These are phyloP conservation scores for Latrodectus hesperus DNA, from an alignment of 2,888 invertebrate genomes.

Conservation along the genomic window DNA sequence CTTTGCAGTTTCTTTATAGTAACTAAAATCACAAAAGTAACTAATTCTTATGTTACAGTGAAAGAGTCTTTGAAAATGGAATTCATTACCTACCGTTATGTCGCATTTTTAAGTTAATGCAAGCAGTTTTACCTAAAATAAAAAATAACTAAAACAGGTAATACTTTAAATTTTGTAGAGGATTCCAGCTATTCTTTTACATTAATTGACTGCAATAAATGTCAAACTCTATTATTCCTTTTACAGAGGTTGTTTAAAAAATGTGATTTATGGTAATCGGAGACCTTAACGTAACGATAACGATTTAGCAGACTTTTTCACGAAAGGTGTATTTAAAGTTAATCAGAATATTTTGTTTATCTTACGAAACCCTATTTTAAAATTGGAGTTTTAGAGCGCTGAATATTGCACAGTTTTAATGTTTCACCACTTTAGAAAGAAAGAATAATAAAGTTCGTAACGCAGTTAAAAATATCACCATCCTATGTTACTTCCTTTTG, in stretches of 20 bases:
- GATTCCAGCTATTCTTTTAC: not conserved
- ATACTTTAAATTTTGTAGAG: not conserved
- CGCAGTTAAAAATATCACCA: no score
- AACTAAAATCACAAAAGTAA: no score
- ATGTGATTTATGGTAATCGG: not conserved
- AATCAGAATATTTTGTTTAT: conserved; percentile 1
- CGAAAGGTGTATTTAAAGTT: not conserved
- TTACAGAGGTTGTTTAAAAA: not conserved
- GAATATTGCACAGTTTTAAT: not conserved
- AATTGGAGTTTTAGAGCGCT: not conserved
- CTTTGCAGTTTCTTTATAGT: no score
- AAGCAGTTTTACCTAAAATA: no score
- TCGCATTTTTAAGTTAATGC: not conserved
- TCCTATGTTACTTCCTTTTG: no score
- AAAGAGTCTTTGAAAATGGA: no score
- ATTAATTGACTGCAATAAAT: not conserved
- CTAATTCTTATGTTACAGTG: no score
- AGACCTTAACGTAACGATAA: not conserved
- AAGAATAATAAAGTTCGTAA: no score
- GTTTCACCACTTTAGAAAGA: not conserved
- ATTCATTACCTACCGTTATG: no score
- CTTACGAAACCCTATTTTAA: not conserved
- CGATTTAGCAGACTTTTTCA: not conserved
- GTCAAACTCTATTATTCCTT: not conserved
- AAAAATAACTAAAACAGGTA: no score